phyloP scores from a whole-genome alignment of 1,140 invertebrate species.

The Globodera rostochiensis region DNA sequence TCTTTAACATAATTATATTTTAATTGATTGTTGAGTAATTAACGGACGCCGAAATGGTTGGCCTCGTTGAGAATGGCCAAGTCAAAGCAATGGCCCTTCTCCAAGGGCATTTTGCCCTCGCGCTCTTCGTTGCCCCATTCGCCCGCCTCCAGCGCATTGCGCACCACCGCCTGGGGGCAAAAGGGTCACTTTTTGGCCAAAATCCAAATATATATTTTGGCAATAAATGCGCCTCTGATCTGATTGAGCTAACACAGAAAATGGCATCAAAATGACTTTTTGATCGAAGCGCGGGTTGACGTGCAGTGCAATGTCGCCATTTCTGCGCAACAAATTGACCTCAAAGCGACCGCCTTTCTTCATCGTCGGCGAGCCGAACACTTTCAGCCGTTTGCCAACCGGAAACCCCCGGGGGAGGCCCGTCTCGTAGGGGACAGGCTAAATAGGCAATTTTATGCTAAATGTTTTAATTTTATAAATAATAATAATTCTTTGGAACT shows the following conservation, averaged over 20 bases:
- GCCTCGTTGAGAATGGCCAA: conserved; percentile 58
- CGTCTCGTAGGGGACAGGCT: conserved; percentile 58
- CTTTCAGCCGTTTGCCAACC: conserved; percentile 56
- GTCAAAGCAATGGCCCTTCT: conserved; percentile 63
- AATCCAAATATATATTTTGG: conserved; percentile 13
- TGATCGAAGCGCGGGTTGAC: conserved; percentile 65
- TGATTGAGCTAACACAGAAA: no score
- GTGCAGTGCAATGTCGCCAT: conserved; percentile 64
- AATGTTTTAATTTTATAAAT: not conserved
- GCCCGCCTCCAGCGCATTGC: conserved; percentile 55
- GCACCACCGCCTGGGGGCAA: conserved; percentile 48
- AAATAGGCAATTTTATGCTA: conserved; percentile 5
- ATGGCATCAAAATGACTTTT: conserved; percentile 46
- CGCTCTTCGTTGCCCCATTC: conserved; percentile 65
- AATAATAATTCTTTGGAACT: conserved; percentile 35
- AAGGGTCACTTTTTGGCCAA: not conserved
- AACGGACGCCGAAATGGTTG: conserved; percentile 56
- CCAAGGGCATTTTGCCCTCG: conserved; percentile 54
- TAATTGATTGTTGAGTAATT: not conserved
- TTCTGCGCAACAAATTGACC: conserved; percentile 61
- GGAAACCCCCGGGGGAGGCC: conserved; percentile 56
- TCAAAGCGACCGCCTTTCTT: conserved; percentile 64
- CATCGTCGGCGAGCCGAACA: conserved; percentile 54
- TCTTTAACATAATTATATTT: not conserved
- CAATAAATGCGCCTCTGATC: not conserved